Percentiles rank a stretch among this genome's conserved stretches.
Conservation (phyloP, 1,140 invertebrate genomes). For the Meloidogyne hapla region DNA sequence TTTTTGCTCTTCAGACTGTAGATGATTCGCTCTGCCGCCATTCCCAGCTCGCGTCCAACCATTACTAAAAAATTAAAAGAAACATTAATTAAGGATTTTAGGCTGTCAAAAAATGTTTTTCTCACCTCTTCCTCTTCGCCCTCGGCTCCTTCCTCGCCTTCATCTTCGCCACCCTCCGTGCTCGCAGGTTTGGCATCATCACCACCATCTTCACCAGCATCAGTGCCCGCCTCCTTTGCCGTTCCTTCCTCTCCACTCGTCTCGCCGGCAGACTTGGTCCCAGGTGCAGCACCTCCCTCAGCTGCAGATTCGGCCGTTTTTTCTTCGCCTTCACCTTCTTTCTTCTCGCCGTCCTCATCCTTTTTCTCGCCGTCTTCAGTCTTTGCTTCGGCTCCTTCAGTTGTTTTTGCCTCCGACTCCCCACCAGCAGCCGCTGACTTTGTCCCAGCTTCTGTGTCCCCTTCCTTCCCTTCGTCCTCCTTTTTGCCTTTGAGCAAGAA, state of each 20-base stretch:
- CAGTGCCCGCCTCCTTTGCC: constrained; percentile 2
- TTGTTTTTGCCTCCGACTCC: not conserved
- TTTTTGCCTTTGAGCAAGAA: not conserved
- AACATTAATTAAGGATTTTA: not conserved
- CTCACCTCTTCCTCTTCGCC: not conserved
- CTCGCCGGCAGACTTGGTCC: not conserved
- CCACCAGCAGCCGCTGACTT: not conserved
- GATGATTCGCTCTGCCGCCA: not conserved
- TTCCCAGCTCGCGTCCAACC: not conserved
- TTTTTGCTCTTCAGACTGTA: not conserved
- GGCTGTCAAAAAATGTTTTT: no score
- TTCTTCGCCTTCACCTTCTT: not conserved
- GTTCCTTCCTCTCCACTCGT: not conserved
- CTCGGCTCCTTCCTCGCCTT: not conserved
- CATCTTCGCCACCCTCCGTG: not conserved
- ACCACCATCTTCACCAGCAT: not conserved
- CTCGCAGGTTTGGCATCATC: not conserved
- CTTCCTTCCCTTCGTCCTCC: not conserved
- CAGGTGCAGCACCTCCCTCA: not conserved
- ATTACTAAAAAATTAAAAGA: not conserved
- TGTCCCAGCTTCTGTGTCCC: not conserved
- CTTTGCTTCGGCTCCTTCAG: not conserved
- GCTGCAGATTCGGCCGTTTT: no score
- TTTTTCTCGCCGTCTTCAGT: not conserved
- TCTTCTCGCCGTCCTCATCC: not conserved